Evolutionary conservation across 2,113 vertebrate genomes (phyloP), one percentile per base, ranked within the genome.

Genomic region (Daubentonia madagascariensis): DNA sequence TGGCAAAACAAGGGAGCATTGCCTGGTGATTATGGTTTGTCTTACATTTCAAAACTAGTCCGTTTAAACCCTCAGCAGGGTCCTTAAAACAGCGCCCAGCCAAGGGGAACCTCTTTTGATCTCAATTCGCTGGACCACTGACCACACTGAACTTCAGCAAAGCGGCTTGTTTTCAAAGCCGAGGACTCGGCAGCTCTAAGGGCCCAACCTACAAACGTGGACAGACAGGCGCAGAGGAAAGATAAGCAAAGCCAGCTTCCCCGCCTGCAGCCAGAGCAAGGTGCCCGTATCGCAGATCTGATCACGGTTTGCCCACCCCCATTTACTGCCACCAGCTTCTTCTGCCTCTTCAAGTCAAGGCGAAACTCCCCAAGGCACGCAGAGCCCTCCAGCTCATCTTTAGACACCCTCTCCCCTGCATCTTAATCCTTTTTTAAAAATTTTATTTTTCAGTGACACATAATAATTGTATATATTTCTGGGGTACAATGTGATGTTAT

Each of bases 1-100:
- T 89, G 97, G 98, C 94, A 97, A 96, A 98, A 98, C 98, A 98
- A 98, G 97, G 95, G 95, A 94, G 54, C 91, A 43, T 35, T 88
- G 95, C 97, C 73, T 8, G 5, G 97, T 98, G 97, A 98, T 98
- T 98, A 98, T 85, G 92, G 92, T 97, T 87, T 92, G 92, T 97
- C 98, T 98, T 97, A 91, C 57, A 68, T 96, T 97, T 98, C 96
- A 97, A 97, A 98, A 97, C 65, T 18, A 88, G 93, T 90, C 61
- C 7, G 23, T 89, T 89, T 89, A 92, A 97, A 95, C 68, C 83
- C 97, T 98, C 98, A 79, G 85, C 40, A 88, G 97, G 94, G 91
- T 93, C 96, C 95, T 98, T 97, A 97, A 92, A 92, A 90, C 96
- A 72, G 87, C 1, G 13, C 85, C 94, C 37, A 92, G 87, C 88